Base-by-base conservation (phyloP, 2,888 invertebrate species). In the Zygothrica quintamaculata region DNA sequence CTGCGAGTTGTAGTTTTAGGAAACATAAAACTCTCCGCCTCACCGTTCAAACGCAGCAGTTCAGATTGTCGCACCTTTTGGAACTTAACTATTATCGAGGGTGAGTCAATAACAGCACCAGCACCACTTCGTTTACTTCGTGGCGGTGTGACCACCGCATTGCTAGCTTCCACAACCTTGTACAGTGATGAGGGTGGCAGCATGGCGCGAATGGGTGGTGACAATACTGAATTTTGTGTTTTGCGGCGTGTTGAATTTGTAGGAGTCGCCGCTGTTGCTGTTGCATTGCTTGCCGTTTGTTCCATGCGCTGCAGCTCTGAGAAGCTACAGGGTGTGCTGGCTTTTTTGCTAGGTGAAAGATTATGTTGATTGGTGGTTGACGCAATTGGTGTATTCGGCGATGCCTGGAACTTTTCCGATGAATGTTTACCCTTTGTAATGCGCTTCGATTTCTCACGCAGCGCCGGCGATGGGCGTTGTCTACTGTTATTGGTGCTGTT, bases 11-110 rank as follows among this genome's bases (percentile, higher is more conserved):
- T 94, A 15, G 93, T 94, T 1, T 77, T 34, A 0, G 96, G 95
- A 87, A 97, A 97, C 93, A 97, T 94, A 88, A 97, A 97, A 77
- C 95, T 96, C 81, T 96, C 96, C 0, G 97, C 97, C 89, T 97
- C 96, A 77, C 96, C 95, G 84, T 96, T 96, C 43, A 97, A 90
- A 46, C 94, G 93, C 0, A 94, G 94, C 46, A 96, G 87, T 89
- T 96, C 96, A 0, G 95, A 94, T 46, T 93, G 93, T 3, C 96
- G 92, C 12, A 96, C 93, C 68, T 95, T 95, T 50, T 94, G 93
- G 79, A 96, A 95, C 84, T 95, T 95, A 0, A 96, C 95, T 15
- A 95, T 95, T 18, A 95, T 12, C 88, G 93, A 59, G 88, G 93
- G 87, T 1, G 88, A 87, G 8, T 86, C 89, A 1, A 77, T 58